phyloP scores from a whole-genome alignment of 2,797 vertebrate genomes.

The Labeo calbasu region DNA sequence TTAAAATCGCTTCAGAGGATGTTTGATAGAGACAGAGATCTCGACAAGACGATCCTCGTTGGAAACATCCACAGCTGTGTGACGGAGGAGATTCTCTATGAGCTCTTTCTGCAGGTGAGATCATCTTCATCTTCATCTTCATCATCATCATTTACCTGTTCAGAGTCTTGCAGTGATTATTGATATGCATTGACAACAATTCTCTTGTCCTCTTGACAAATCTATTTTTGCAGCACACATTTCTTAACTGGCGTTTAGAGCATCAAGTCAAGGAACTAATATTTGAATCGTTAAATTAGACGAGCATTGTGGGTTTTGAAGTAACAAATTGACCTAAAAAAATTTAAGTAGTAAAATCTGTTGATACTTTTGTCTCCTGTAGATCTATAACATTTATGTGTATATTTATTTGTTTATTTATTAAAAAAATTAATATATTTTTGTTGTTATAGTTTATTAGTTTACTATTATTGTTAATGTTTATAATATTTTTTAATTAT shows the following conservation, averaged over 20 bases:
- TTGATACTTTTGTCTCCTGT: background rate
- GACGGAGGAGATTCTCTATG: constrained; percentile 65
- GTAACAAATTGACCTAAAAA: background rate
- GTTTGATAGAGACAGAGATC: constrained; percentile 42
- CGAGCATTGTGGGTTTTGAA: background rate
- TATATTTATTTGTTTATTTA: too few relatives aligned
- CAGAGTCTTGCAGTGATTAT: too few relatives aligned
- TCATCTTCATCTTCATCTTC: background rate
- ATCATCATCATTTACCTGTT: background rate
- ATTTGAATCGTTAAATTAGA: background rate
- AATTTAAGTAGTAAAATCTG: background rate
- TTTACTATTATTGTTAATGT: background rate
- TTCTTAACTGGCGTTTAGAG: background rate
- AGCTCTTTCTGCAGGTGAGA: constrained; percentile 67
- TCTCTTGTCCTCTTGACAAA: background rate
- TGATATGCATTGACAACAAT: background rate
- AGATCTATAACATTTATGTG: background rate
- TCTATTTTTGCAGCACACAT: background rate
- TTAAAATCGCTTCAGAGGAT: constrained; percentile 24
- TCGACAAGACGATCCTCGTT: constrained; percentile 61
- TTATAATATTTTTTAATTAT: too few relatives aligned
- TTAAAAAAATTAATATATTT: too few relatives aligned
- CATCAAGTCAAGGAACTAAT: background rate
- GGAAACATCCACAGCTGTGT: constrained; percentile 63
- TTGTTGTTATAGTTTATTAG: too few relatives aligned